Evolutionary conservation across 64 coral and sea anemone genomes (phyloP).

Genomic region (Platygyra sinensis): DNA sequence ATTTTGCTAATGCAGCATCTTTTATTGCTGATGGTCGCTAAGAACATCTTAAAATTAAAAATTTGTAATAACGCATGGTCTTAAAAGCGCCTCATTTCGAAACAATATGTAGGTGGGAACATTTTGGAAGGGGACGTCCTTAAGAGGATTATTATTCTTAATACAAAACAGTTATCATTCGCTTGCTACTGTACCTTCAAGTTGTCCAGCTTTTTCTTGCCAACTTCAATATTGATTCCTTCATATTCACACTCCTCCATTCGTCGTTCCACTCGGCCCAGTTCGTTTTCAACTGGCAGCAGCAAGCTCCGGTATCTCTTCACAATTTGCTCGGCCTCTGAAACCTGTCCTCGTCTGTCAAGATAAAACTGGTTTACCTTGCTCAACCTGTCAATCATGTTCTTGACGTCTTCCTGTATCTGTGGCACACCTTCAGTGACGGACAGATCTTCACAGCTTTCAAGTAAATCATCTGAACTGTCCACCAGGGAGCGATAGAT

Average conservation of each 20-base stretch:
- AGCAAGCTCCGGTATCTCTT: conserved; percentile 85
- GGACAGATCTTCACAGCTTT: conserved; percentile 65
- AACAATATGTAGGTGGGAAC: too few relatives aligned
- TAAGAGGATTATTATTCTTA: not conserved
- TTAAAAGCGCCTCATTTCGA: too few relatives aligned
- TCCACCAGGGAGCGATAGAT: conserved; percentile 84
- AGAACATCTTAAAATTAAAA: too few relatives aligned
- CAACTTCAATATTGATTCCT: conserved; percentile 67
- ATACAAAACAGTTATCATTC: not conserved
- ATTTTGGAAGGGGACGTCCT: too few relatives aligned
- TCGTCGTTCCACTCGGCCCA: conserved; percentile 65
- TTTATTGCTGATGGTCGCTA: too few relatives aligned
- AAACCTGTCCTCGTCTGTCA: conserved; percentile 71
- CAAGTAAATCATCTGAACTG: conserved; percentile 60
- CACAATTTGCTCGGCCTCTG: conserved; percentile 68
- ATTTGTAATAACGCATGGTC: too few relatives aligned
- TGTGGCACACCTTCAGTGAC: conserved; percentile 84
- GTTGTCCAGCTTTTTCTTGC: conserved; percentile 59
- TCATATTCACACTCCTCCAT: conserved; percentile 78
- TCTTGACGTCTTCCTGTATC: conserved; percentile 72
- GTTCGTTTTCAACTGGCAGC: conserved; percentile 73
- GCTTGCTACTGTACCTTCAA: conserved; percentile 37
- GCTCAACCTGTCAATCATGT: conserved; percentile 76
- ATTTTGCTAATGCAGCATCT: too few relatives aligned
- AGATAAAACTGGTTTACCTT: conserved; percentile 77